A percentile compares a stretch with the other conserved stretches of the same genome.
Conservation (phyloP, 2,888 invertebrate genomes). For the Eueremaeus valkanovi region DNA sequence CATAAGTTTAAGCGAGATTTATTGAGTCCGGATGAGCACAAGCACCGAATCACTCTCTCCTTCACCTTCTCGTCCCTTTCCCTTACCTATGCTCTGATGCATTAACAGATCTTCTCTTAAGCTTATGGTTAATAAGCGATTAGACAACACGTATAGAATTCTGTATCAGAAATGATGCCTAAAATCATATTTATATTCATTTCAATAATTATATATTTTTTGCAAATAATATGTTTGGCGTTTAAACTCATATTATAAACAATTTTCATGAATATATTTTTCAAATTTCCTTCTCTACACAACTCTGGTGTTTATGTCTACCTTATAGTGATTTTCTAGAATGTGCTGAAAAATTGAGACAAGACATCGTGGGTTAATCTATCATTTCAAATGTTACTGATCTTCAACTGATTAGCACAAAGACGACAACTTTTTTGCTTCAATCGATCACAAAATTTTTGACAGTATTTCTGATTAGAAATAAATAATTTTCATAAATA, state of each 20-base stretch:
- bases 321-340: not conserved
- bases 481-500: not conserved
- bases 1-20: not conserved
- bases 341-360: constrained; percentile 17
- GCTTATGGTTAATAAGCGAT: not conserved
- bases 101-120: not conserved
- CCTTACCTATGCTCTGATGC: not conserved
- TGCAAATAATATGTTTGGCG: not conserved
- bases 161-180: not conserved
- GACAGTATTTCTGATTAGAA: not conserved
- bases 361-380: not conserved
- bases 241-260: not conserved
- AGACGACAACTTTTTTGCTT: not conserved
- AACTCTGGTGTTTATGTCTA: not conserved
- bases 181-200: not conserved
- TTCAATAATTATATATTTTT: not conserved
- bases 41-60: not conserved
- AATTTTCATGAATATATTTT: not conserved
- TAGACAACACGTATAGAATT: not conserved
- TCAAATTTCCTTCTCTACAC: not conserved
- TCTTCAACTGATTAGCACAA: not conserved
- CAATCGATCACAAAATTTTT: not conserved
- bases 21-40: constrained; percentile 13
- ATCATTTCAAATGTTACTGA: not conserved
- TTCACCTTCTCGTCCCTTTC: not conserved